Conservation (phyloP, 2,888 invertebrate genomes). For the Pristionchus arcanus region DNA sequence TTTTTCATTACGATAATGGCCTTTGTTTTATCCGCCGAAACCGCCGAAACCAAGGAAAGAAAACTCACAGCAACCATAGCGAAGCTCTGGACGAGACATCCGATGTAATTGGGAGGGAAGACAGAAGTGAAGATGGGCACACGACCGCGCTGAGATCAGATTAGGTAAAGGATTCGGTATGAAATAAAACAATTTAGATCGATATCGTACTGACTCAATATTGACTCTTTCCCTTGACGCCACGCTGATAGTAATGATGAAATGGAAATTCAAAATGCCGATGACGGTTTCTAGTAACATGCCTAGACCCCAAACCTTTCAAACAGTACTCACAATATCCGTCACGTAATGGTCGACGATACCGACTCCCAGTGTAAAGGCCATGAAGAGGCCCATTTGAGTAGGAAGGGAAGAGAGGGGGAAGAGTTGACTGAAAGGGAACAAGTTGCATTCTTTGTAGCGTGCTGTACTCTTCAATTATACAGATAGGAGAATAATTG, state of each 20-base stretch:
- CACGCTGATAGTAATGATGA: too few relatives aligned
- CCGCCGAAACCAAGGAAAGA: too few relatives aligned
- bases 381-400: background rate
- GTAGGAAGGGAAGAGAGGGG: background rate
- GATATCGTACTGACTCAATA: too few relatives aligned
- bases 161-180: background rate
- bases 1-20: too few relatives aligned
- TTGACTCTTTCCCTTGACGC: too few relatives aligned
- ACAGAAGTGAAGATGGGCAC: background rate
- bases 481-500: background rate
- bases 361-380: background rate
- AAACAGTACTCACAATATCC: background rate
- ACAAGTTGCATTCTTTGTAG: background rate
- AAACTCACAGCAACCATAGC: slow-evolving; percentile 13
- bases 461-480: background rate
- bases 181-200: too few relatives aligned
- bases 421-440: background rate
- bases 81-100: slow-evolving; percentile 25
- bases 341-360: slow-evolving; percentile 2
- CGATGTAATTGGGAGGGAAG: background rate
- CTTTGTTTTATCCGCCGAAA: too few relatives aligned
- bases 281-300: too few relatives aligned
- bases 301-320: background rate
- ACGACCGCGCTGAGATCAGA: background rate
- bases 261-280: too few relatives aligned